Conservation (phyloP, 2,113 vertebrate species). For the Regulus satrapa region DNA sequence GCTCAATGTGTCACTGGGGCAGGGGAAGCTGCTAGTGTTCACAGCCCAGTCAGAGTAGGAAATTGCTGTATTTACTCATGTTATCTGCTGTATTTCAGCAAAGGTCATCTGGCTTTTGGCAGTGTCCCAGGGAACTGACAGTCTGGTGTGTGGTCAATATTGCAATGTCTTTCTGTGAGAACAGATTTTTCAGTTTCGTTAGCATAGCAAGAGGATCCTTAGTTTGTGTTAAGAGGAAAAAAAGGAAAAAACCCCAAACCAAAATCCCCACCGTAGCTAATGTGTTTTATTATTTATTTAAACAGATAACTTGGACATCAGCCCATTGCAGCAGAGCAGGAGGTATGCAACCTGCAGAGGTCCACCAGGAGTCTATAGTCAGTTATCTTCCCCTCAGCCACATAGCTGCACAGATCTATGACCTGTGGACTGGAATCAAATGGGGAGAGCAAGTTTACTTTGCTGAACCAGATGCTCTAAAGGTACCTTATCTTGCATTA, state of each 20-base stretch:
- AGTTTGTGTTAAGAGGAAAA: neutral
- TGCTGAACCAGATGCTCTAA: constrained; percentile 86
- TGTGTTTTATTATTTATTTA: neutral
- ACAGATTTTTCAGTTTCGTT: neutral
- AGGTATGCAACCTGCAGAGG: constrained; percentile 79
- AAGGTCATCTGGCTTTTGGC: neutral
- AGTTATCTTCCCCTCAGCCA: constrained; percentile 91
- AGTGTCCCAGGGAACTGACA: neutral
- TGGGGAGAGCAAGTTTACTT: constrained; percentile 87
- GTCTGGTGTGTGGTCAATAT: neutral
- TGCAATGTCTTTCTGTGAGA: neutral
- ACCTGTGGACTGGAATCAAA: constrained; percentile 87
- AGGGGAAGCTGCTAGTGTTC: neutral
- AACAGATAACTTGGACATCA: constrained; percentile 87
- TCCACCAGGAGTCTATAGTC: constrained; percentile 82
- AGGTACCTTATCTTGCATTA: constrained; percentile 69
- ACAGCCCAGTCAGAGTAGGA: neutral
- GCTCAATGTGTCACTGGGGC: neutral
- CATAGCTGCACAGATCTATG: constrained; percentile 87
- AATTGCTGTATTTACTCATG: neutral
- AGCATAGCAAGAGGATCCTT: neutral
- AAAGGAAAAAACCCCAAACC: rapidly evolving
- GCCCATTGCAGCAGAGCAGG: constrained; percentile 77
- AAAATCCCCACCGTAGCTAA: neutral
- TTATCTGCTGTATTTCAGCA: neutral